Evolutionary conservation across 2,113 vertebrate genomes (phyloP), one percentile per base, ranked within the genome.

Genomic region (Butorides virescens): DNA sequence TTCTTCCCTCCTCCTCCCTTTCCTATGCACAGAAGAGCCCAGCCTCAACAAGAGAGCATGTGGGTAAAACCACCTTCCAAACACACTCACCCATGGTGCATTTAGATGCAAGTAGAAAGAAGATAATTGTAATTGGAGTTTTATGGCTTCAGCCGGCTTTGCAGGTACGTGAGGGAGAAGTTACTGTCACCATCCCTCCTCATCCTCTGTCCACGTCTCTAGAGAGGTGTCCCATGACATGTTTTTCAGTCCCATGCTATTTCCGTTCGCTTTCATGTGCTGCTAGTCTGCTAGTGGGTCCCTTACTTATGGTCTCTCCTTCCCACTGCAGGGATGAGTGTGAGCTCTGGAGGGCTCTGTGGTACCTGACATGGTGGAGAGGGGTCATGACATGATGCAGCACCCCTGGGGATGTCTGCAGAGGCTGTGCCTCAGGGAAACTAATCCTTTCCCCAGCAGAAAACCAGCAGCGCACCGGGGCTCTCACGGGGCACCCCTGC

Each of bases 381-480:
- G 84, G 2, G 4, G 56, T 61, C 34, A 56, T 84, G 62, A 12
- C 66, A 19, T 21, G 36, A 37, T 1, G 7, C 8, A 71, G 46
- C n/a, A 59, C 26, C n/a, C 2, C 0, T 1, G 13, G 8, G 47
- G 10, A n/a, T 1, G 2, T 55, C 47, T 65, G 34, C 61, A 49
- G 46, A 67, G 25, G 10, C 20, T 4, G 0, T 68, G 47, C 32
- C 66, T 88, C 3, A 2, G 39, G 37, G 61, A 85, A 56, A 56
- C 9, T 5, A 44, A 27, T 73, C 47, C 34, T 89, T 84, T 70
- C 53, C 20, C 17, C 0, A 2, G 58, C 22, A 70, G 11, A 63
- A 72, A 91, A 22, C 29, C 37, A 50, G 34, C 0, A 0, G 37
- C 30, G 13, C 30, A 22, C 4, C 0, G 2, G 7, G 10, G 10